Evolutionary conservation across 1,140 invertebrate species (phyloP).

Genomic region (Ectropis grisescens): DNA sequence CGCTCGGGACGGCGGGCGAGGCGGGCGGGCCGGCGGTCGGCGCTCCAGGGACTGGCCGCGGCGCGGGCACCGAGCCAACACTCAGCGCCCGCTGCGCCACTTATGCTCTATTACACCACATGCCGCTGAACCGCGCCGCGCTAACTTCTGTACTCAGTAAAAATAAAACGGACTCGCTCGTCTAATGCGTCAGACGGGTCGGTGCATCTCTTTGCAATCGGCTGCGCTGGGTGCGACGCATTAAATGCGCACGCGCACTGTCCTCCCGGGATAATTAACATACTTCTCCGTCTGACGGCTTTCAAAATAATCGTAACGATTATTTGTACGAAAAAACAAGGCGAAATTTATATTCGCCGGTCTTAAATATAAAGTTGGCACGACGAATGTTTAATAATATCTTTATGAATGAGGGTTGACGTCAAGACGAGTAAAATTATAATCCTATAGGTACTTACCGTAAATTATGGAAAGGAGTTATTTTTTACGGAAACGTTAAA

Average conservation of each 20-base stretch:
- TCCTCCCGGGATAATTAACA: not conserved
- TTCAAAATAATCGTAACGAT: too few species aligned
- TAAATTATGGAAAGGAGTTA: too few species aligned
- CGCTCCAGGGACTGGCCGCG: constrained; percentile 43
- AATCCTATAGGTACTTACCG: too few species aligned
- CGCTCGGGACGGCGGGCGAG: constrained; percentile 14
- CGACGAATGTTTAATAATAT: constrained; percentile 6
- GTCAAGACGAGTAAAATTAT: constrained; percentile 16
- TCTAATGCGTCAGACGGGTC: constrained; percentile 16
- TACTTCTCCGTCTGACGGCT: too few species aligned
- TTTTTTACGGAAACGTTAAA: too few species aligned
- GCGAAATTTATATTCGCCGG: too few species aligned
- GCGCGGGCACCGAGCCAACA: constrained; percentile 56
- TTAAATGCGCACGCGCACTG: not conserved
- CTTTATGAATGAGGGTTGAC: constrained; percentile 47
- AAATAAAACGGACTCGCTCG: constrained; percentile 44
- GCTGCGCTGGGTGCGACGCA: constrained; percentile 1
- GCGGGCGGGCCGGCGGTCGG: constrained; percentile 44
- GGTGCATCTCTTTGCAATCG: not conserved
- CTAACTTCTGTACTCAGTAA: constrained; percentile 28
- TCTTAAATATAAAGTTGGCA: not conserved
- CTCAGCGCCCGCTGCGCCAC: constrained; percentile 32
- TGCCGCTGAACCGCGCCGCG: constrained; percentile 18
- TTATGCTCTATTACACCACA: constrained; percentile 49
- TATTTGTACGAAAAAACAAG: too few species aligned